phyloP scores from a whole-genome alignment of 2,113 vertebrate species.

The Poicephalus meyeri region DNA sequence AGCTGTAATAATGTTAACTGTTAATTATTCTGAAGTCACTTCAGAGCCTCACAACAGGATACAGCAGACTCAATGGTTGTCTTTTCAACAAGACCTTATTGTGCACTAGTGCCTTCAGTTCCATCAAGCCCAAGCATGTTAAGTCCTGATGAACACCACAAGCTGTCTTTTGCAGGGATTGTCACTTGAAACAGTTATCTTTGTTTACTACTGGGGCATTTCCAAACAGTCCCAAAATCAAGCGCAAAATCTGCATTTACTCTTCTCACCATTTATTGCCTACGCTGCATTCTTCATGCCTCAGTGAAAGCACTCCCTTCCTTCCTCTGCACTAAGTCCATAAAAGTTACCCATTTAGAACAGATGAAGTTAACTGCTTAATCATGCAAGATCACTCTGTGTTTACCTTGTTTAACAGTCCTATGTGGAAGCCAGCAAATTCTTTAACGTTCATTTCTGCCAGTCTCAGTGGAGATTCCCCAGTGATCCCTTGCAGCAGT shows the following conservation, averaged over 20 bases:
- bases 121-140: neutral
- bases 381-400: neutral
- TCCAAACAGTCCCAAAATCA: neutral
- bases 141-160: neutral
- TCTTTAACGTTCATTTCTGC: constrained; percentile 85
- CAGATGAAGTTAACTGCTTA: neutral
- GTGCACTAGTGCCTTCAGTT: neutral
- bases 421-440: constrained; percentile 85
- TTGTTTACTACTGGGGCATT: neutral
- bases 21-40: neutral
- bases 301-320: neutral
- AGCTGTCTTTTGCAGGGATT: neutral
- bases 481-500: constrained; percentile 82
- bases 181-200: neutral
- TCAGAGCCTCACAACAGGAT: neutral
- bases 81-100: neutral
- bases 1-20: neutral
- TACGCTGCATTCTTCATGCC: neutral
- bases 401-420: constrained; percentile 86
- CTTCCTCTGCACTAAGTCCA: neutral
- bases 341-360: neutral
- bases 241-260: neutral
- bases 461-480: constrained; percentile 78
- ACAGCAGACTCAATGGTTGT: neutral
- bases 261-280: neutral